phyloP scores from a whole-genome alignment of 2,888 invertebrate species.

The Anodontia alba region DNA sequence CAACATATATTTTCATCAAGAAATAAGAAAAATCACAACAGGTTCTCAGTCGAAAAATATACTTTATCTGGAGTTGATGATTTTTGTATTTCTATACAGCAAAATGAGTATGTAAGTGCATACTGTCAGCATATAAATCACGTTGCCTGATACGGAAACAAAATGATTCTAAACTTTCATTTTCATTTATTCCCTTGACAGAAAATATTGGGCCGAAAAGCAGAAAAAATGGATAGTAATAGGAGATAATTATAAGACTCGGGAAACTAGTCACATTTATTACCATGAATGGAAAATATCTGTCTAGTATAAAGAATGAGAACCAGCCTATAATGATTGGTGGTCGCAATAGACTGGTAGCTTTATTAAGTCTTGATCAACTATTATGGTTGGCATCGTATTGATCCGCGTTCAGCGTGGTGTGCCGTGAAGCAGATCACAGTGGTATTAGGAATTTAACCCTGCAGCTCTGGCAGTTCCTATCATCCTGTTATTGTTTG shows the following conservation, averaged over 20 bases:
- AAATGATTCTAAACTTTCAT: too few relatives aligned
- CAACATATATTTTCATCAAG: too few relatives aligned
- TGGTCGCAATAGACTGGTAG: slow-evolving; percentile 1
- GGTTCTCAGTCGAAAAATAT: too few relatives aligned
- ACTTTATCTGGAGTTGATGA: too few relatives aligned
- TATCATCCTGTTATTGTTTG: too few relatives aligned
- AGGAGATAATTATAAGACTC: background rate
- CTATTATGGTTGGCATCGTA: background rate
- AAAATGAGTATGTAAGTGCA: too few relatives aligned
- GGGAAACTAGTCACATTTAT: background rate
- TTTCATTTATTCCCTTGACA: slow-evolving; percentile 2
- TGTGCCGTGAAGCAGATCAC: background rate
- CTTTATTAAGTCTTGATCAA: slow-evolving; percentile 2
- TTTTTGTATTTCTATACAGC: too few relatives aligned
- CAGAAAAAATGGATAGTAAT: background rate
- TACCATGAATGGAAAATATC: slow-evolving; percentile 7
- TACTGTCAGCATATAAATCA: too few relatives aligned
- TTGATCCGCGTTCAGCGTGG: background rate
- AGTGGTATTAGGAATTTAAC: background rate
- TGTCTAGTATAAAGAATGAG: background rate
- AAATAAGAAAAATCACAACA: too few relatives aligned
- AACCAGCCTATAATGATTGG: slow-evolving; percentile 1
- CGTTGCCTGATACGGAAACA: too few relatives aligned
- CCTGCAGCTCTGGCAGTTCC: too few relatives aligned
- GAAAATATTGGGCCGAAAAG: background rate